Percentiles rank a stretch among this genome's conserved stretches.
phyloP scores from a whole-genome alignment of 2,113 vertebrate genomes.

The Indicator indicator region DNA sequence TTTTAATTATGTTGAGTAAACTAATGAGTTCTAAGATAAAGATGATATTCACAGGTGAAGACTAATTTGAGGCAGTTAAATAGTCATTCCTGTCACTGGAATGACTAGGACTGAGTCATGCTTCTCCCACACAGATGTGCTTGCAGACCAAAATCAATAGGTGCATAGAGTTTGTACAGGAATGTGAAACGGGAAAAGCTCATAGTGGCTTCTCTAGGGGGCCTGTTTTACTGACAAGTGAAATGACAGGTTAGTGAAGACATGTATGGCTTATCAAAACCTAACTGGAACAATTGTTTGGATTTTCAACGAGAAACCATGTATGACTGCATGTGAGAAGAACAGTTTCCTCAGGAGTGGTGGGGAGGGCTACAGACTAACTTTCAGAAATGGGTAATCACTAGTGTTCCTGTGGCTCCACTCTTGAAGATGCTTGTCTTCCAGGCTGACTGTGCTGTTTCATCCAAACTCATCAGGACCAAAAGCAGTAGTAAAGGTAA shows the following conservation, averaged over 20 bases:
- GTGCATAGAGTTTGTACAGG: not conserved
- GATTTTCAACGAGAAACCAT: not conserved
- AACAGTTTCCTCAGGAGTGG: not conserved
- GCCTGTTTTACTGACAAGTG: not conserved
- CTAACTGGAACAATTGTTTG: not conserved
- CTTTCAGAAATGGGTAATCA: not conserved
- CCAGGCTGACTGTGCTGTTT: not conserved
- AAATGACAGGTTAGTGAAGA: not conserved
- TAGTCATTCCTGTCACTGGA: constrained; percentile 17
- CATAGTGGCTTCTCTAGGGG: not conserved
- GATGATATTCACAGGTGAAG: constrained; percentile 1
- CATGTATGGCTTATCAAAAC: not conserved
- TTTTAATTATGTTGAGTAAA: constrained; percentile 19
- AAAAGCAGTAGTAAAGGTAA: not conserved
- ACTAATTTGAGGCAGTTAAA: constrained; percentile 24
- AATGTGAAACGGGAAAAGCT: not conserved
- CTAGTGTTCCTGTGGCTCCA: not conserved
- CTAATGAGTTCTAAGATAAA: not conserved
- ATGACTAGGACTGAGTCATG: constrained; percentile 35
- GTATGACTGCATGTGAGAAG: not conserved
- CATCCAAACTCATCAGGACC: not conserved
- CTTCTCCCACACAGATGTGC: constrained; percentile 12
- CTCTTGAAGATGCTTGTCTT: not conserved
- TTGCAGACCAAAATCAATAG: not conserved
- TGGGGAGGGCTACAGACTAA: not conserved